Evolutionary conservation across 2,888 invertebrate species (phyloP), one percentile per base, ranked within the genome.

Genomic region (Lobophora halterata): DNA sequence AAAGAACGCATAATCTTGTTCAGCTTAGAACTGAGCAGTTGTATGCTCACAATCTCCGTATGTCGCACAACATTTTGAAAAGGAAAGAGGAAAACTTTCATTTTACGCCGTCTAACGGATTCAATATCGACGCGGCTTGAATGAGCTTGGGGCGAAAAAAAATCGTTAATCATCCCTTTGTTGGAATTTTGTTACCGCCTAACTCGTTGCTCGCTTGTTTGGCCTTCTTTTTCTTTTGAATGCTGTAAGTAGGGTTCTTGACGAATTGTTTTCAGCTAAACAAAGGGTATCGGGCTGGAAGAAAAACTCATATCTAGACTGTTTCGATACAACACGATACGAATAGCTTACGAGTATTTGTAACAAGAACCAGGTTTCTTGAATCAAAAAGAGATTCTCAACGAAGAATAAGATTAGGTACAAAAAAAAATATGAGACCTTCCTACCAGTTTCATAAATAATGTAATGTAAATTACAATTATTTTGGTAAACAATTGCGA

Each of bases 151-250:
- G 73, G 71, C 73, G 79, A 39, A 51, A 55, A 77, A 79, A 82
- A 83, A 85, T 81, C 86, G 87, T 87, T 87, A 87, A 86, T 87
- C 87, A 87, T 87, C 67, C 83, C 82, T 83, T 86, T 87, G 85
- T 86, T 83, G 80, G 82, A 86, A 85, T 87, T 86, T 83, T 85
- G 86, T 83, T 81, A 83, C 79, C 72, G 79, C 72, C 82, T 87
- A 86, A 87, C 85, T 87, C 81, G 83, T 85, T 86, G 80, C 81
- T 78, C 78, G 83, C 77, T 81, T 86, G 82, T 83, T 86, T 85
- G 82, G 81, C 67, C 74, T 70, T 61, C 79, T 76, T 86, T 85
- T 85, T 83, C 80, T 79, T 80, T 77, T 77, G 75, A 75, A 76
- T 71, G 70, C 62, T 59, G 67, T 72, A 81, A 79, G 79, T 79